Evolutionary conservation across 2,113 vertebrate species (phyloP), one percentile per base, ranked within the genome.

Genomic region (Silurus glanis): DNA sequence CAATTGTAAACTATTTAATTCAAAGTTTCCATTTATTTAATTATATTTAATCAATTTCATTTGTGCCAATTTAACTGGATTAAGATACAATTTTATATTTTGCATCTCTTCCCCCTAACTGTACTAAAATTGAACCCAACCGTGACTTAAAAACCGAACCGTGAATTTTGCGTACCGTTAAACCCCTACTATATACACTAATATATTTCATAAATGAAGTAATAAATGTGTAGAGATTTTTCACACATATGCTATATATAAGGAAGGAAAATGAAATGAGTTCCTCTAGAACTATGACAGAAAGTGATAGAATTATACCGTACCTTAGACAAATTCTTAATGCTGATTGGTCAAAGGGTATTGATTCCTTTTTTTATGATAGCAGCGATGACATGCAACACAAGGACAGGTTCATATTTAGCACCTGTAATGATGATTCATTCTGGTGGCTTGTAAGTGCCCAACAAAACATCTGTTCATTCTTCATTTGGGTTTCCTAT

Each of bases 121-220:
- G n/a, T n/a, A n/a, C n/a, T n/a, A n/a, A n/a, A n/a, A n/a, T n/a
- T n/a, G n/a, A n/a, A n/a, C n/a, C n/a, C n/a, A n/a, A n/a, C n/a
- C n/a, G n/a, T n/a, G n/a, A n/a, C n/a, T n/a, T n/a, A n/a, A n/a
- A n/a, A n/a, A n/a, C n/a, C n/a, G n/a, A n/a, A n/a, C n/a, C n/a
- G n/a, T n/a, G n/a, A n/a, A n/a, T n/a, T n/a, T n/a, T n/a, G n/a
- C n/a, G n/a, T n/a, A n/a, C n/a, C n/a, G n/a, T n/a, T n/a, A n/a
- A n/a, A n/a, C n/a, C n/a, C n/a, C n/a, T n/a, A n/a, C n/a, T n/a
- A n/a, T n/a, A n/a, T n/a, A n/a, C 55, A 19, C 55, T 37, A 80
- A 80, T 80, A 80, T 37, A 59, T 80, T 80, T 59, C 14, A 59
- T 59, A 80, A 59, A 80, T 80, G 25, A 80, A 80, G 76, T 37